A percentile compares a stretch with the other conserved stretches of the same genome.
Evolutionary conservation across 2,888 invertebrate species (phyloP).

Genomic region (Meteorus cinctellus): DNA sequence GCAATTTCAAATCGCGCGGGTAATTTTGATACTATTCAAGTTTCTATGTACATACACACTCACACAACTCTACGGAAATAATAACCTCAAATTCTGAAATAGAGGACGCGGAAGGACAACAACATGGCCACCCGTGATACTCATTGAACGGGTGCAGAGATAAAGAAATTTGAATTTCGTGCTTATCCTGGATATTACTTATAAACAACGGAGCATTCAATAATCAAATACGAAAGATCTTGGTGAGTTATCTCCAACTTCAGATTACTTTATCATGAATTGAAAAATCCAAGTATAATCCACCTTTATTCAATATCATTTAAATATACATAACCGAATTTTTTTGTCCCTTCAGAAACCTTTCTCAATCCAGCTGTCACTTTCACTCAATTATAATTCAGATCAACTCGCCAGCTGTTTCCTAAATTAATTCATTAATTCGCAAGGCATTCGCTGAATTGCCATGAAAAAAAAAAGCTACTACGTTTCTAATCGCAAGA

Average conservation of each 20-base stretch:
- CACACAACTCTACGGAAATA: neutral
- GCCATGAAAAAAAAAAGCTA: neutral
- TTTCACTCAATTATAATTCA: slow-evolving; percentile 40
- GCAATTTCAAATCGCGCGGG: neutral
- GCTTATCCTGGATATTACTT: slow-evolving; percentile 16
- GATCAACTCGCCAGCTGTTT: slow-evolving; percentile 35
- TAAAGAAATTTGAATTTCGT: slow-evolving; percentile 47
- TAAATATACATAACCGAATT: slow-evolving; percentile 34
- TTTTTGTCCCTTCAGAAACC: slow-evolving; percentile 26
- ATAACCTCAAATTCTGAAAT: neutral
- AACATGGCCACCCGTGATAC: slow-evolving; percentile 43
- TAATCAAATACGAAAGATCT: neutral
- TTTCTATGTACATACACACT: neutral
- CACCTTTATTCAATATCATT: neutral
- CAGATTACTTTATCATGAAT: neutral
- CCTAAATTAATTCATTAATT: slow-evolving; percentile 13
- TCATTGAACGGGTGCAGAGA: slow-evolving; percentile 43
- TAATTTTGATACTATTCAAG: neutral
- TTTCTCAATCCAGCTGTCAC: slow-evolving; percentile 50
- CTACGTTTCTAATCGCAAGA: neutral
- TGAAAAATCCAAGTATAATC: neutral
- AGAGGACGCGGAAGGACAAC: slow-evolving; percentile 49
- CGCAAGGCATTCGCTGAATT: neutral
- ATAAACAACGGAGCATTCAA: neutral
- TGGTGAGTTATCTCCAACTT: neutral